Base-by-base conservation (phyloP, 2,113 vertebrate species). In the Sinocyclocheilus anshuiensis region DNA sequence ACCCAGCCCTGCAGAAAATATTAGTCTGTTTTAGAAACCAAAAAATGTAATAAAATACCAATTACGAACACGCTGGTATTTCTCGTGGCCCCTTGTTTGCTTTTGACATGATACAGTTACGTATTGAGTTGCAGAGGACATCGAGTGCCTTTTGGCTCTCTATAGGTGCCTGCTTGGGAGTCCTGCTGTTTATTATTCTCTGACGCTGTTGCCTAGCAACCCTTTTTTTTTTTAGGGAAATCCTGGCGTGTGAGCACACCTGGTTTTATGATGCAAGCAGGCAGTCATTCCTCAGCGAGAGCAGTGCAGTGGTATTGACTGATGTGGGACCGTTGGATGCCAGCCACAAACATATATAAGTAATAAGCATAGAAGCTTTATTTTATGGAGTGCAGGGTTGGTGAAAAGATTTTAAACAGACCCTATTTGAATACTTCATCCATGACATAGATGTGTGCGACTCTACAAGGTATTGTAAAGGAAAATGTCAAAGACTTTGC, bases 171-270 rank as follows among this genome's bases (percentile, higher is more conserved):
- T 57, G 12, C 86, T 80, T 53, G 22, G 55, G 86, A 90, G 42
- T 18, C 74, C 61, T 85, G 12, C 74, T 89, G 87, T 91, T 90
- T 93, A 89, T 92, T 91, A 89, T 75, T 81, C 67, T 76, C 63
- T 36, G 61, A 24, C 13, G 15, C 55, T 12, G 76, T 87, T 83
- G 72, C 91, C 72, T 81, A 87, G 91, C 85, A 86, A 91, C 89
- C 50, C 22, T 5, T 82, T 45, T 81, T 84, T 84, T 89, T 84
- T 84, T 89, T 67, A 89, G 90, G 90, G 88, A 90, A 92, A 82
- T 72, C 88, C 90, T 90, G 84, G 86, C 72, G 86, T 87, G 86
- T 88, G 88, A 90, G 87, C 39, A 33, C 84, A 84, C 69, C 85
- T 83, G 69, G 10, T 71, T 15, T n/a, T 57, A 81, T 90, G 87